phyloP scores from a whole-genome alignment of 2,113 vertebrate species.

The Murina feae region DNA sequence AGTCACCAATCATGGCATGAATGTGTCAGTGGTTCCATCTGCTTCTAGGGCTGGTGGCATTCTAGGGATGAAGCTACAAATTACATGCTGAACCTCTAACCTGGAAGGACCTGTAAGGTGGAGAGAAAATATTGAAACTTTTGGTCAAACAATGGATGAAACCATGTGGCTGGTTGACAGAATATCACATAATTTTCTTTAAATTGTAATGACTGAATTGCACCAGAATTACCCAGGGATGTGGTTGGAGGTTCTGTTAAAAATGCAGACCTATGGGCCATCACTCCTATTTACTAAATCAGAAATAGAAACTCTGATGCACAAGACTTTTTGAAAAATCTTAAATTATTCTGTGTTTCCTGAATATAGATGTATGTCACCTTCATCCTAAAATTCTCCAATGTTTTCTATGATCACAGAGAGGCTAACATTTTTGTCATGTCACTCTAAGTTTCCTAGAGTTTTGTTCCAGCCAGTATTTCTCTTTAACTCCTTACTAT shows the following conservation, averaged over 20 bases:
- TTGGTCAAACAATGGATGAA: not conserved
- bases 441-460: not conserved
- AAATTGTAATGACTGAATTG: not conserved
- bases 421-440: not conserved
- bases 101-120: not conserved
- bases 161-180: not conserved
- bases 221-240: not conserved
- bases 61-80: not conserved
- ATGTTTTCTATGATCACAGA: not conserved
- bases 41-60: rapidly evolving
- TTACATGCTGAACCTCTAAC: not conserved
- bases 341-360: not conserved
- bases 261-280: not conserved
- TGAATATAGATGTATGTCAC: not conserved
- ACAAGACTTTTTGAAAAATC: not conserved
- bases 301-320: not conserved
- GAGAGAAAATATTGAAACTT: not conserved
- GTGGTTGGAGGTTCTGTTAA: not conserved
- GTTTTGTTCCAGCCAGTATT: not conserved
- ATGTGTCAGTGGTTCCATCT: not conserved
- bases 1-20: too few species aligned
- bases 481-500: not conserved
- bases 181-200: not conserved
- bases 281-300: not conserved
- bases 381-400: not conserved